Evolutionary conservation across 2,113 vertebrate species (phyloP), one percentile per base, ranked within the genome.

Genomic region (Dasyornis broadbenti): DNA sequence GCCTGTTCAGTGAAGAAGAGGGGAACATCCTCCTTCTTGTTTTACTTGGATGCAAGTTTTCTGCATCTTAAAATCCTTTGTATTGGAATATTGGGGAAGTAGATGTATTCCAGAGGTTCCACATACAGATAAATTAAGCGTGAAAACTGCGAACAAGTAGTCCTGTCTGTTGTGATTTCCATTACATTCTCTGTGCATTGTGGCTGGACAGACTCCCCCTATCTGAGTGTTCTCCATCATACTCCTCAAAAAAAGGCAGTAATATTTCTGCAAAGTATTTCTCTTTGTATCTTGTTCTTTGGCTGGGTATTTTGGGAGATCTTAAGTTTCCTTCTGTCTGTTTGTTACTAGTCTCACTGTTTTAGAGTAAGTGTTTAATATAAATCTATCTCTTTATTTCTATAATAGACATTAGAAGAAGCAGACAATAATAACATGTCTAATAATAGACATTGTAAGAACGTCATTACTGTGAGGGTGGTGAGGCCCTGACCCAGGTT

Each of bases 321-420:
- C 37, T 56, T 69, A 37, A 15, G 26, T 90, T 93, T 90, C 49
- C 39, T 88, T 86, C 44, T 87, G 27, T 82, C 50, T 57, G 33
- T 56, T 88, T 92, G 70, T 82, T 90, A 53, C 44, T 57, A 75
- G 47, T 95, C 71, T 79, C 44, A 50, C 61, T 54, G 30, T 66
- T 93, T 90, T 50, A 90, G 65, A 91, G 61, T 61, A 19, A 73
- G 22, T 75, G 52, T 91, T 94, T 96, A 84, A 61, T 95, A 31
- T 21, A 89, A 91, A 94, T 35, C 60, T 81, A 71, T 80, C 52
- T 83, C 93, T 93, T 95, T 79, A 60, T 37, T 69, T 93, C 40
- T 78, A 30, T 71, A 88, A 68, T 50, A 94, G 22, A 37, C 12
- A 4, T 70, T 70, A 37, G 40, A 63, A 90, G 49, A 83, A 69